Evolutionary conservation across 1,140 invertebrate species (phyloP).

Genomic region (Drosophila bifasciata): DNA sequence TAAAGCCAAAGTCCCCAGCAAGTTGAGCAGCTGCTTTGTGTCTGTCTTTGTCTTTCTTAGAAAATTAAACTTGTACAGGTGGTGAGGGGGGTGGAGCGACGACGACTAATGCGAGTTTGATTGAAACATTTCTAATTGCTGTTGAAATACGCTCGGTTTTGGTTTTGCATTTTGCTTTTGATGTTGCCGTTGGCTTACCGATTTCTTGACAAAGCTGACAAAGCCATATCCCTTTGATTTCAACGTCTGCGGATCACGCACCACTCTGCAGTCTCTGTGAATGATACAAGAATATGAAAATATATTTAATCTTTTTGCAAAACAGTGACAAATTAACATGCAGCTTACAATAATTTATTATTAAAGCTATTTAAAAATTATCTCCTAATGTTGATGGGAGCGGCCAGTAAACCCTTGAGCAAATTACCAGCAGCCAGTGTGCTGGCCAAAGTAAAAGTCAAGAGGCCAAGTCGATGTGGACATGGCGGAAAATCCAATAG

Average conservation of each 20-base stretch:
- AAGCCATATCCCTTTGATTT: constrained; percentile 99
- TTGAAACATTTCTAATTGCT: constrained; percentile 60
- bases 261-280: constrained; percentile 98
- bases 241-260: constrained; percentile 98
- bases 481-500: constrained; percentile 55
- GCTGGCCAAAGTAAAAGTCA: constrained; percentile 35
- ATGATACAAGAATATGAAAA: constrained; percentile 38
- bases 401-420: constrained; percentile 8
- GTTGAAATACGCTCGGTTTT: constrained; percentile 5
- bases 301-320: constrained; percentile 24
- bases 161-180: constrained; percentile 33
- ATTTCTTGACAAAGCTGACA: constrained; percentile 99
- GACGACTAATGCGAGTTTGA: constrained; percentile 45
- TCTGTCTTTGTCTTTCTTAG: constrained; percentile 44
- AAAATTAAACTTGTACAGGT: constrained; percentile 51
- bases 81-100: too few relatives aligned
- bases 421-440: constrained; percentile 38
- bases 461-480: constrained; percentile 53
- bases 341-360: constrained; percentile 33
- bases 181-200: constrained; percentile 88
- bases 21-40: constrained; percentile 25
- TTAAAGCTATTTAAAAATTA: constrained; percentile 42
- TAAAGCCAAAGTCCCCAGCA: too few relatives aligned
- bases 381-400: constrained; percentile 36
- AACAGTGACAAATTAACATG: constrained; percentile 35